phyloP scores from a whole-genome alignment of 1,140 invertebrate genomes.

The Whitmania pigra region DNA sequence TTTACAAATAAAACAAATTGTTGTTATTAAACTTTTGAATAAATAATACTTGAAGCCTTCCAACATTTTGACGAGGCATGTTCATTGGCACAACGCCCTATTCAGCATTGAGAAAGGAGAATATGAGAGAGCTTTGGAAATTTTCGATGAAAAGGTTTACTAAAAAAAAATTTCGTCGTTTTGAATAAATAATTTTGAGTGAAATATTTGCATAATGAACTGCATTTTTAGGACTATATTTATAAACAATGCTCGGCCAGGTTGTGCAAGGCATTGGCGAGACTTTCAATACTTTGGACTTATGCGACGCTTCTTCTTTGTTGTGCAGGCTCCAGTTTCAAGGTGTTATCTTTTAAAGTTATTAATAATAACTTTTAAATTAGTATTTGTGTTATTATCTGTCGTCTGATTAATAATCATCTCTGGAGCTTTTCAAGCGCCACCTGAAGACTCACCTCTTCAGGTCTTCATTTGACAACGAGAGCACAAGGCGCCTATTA shows the following conservation, averaged over 20 bases:
- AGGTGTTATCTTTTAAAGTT: too few relatives aligned
- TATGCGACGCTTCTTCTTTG: slow-evolving; percentile 46
- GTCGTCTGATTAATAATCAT: background rate
- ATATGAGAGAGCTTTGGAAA: slow-evolving; percentile 36
- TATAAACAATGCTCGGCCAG: background rate
- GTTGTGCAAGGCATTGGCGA: too few relatives aligned
- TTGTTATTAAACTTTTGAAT: background rate
- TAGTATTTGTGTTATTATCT: background rate
- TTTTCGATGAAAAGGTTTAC: slow-evolving; percentile 42
- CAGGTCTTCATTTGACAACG: too few relatives aligned
- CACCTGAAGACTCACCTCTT: too few relatives aligned
- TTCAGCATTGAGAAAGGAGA: slow-evolving; percentile 45
- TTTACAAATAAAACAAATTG: too few relatives aligned
- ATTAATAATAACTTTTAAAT: background rate
- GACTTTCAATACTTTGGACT: slow-evolving; percentile 42
- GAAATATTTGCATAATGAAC: too few relatives aligned
- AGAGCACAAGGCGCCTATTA: too few relatives aligned
- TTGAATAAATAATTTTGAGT: background rate
- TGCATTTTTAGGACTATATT: too few relatives aligned
- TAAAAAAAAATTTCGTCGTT: background rate
- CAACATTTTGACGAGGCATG: slow-evolving; percentile 47
- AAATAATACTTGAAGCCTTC: slow-evolving; percentile 37
- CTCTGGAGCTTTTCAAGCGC: too few relatives aligned
- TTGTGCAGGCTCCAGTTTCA: background rate
- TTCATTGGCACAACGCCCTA: slow-evolving; percentile 49